phyloP scores from a whole-genome alignment of 2,797 vertebrate species.

The Sus cebifrons region DNA sequence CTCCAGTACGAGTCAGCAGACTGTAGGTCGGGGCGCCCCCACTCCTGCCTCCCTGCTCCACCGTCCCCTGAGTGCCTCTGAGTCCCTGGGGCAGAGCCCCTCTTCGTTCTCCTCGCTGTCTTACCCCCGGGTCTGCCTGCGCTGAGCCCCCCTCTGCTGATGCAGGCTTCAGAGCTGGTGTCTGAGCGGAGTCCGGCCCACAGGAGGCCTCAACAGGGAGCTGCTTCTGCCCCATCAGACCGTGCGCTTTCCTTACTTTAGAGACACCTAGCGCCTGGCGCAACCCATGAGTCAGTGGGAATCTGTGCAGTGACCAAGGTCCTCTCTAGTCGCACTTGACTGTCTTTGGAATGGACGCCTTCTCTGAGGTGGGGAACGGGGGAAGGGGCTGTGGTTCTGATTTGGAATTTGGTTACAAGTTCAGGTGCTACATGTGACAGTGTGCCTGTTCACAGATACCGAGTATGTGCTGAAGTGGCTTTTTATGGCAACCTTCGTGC shows the following conservation, averaged over 20 bases:
- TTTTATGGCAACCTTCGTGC: not conserved
- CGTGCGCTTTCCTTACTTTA: not conserved
- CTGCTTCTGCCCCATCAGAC: not conserved
- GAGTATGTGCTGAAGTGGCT: not conserved
- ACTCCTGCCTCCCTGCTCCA: too few species aligned
- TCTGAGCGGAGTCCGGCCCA: not conserved
- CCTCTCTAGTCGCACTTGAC: not conserved
- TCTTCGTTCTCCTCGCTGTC: not conserved
- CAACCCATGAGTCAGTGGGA: rapidly evolving
- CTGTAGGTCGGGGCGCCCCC: too few species aligned
- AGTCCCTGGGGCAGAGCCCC: not conserved
- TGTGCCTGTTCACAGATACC: rapidly evolving
- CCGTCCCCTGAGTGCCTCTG: too few species aligned
- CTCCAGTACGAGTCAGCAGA: too few species aligned
- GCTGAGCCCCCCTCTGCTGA: too few species aligned
- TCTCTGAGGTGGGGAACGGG: not conserved
- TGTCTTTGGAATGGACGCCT: not conserved
- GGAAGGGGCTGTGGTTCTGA: not conserved
- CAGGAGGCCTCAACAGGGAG: not conserved
- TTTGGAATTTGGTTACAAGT: not conserved
- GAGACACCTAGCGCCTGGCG: not conserved
- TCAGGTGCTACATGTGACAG: not conserved
- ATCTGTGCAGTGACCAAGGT: too few species aligned
- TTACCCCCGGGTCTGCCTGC: not conserved
- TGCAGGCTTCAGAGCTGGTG: not conserved